A percentile compares a stretch with the other conserved stretches of the same genome.
Evolutionary conservation across 2,888 invertebrate species (phyloP).

Genomic region (Limnephilus auricula): DNA sequence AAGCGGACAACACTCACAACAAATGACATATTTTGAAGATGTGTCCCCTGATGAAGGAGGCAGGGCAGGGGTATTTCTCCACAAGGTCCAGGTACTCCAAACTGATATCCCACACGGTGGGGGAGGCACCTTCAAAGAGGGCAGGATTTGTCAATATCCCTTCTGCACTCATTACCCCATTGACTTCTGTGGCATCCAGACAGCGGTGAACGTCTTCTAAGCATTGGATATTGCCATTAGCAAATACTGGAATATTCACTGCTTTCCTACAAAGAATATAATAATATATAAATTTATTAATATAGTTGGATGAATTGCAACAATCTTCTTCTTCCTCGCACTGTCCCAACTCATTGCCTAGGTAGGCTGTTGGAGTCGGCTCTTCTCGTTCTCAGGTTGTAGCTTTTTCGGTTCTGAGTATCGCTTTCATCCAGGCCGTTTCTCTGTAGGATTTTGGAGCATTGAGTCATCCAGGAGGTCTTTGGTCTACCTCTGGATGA

Average conservation of each 20-base stretch:
- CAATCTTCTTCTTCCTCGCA: too few relatives aligned
- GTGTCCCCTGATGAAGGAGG: constrained; percentile 95
- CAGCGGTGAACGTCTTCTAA: constrained; percentile 91
- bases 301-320: too few relatives aligned
- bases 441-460: too few relatives aligned
- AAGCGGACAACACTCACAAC: constrained; percentile 80
- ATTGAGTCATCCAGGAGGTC: too few relatives aligned
- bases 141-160: constrained; percentile 99
- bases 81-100: constrained; percentile 91
- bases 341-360: too few relatives aligned
- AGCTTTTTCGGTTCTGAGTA: too few relatives aligned
- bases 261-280: constrained; percentile 79
- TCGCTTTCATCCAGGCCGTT: too few relatives aligned
- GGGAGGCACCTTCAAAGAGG: constrained; percentile 87
- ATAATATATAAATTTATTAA: not conserved
- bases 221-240: constrained; percentile 98
- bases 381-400: too few relatives aligned
- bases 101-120: constrained; percentile 94
- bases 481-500: too few relatives aligned
- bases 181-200: constrained; percentile 88
- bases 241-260: constrained; percentile 94
- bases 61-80: constrained; percentile 89
- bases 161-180: constrained; percentile 95
- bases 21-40: constrained; percentile 98
- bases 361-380: too few relatives aligned